These are phyloP conservation scores for Dasyornis broadbenti DNA, from an alignment of 2,113 vertebrate genomes.

Conservation along the genomic window DNA sequence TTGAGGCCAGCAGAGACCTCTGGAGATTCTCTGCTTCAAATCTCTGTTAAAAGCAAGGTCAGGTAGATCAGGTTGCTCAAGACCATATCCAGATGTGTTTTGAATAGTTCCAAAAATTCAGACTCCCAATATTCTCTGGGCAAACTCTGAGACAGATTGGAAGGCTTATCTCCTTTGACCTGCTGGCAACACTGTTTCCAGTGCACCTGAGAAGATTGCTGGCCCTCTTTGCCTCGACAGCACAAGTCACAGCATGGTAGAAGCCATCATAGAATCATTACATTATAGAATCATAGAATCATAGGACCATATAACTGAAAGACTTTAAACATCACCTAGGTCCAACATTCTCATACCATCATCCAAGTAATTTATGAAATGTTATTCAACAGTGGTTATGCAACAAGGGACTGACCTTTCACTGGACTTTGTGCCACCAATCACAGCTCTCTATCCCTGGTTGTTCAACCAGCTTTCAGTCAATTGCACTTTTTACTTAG, in stretches of 20 bases:
- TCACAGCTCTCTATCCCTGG: neutral
- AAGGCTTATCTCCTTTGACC: neutral
- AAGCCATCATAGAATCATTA: too few relatives aligned
- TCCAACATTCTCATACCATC: neutral
- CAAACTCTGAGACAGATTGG: neutral
- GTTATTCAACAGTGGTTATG: rapidly evolving
- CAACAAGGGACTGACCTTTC: neutral
- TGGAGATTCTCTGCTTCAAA: neutral
- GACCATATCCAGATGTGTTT: neutral
- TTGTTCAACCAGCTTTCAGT: neutral
- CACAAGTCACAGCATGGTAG: too few relatives aligned
- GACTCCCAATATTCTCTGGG: neutral
- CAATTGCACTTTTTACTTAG: neutral
- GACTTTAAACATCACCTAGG: too few relatives aligned
- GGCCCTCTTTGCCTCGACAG: neutral
- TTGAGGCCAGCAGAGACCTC: neutral
- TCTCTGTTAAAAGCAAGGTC: neutral
- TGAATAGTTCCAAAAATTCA: neutral
- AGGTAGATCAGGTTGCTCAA: neutral
- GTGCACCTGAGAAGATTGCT: neutral
- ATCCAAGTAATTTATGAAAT: neutral
- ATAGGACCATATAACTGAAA: neutral
- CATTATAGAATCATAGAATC: neutral
- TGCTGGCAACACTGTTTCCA: neutral
- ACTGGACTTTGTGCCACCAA: neutral